Evolutionary conservation across 1,140 invertebrate genomes (phyloP).

Genomic region (Phocides pigmalion): DNA sequence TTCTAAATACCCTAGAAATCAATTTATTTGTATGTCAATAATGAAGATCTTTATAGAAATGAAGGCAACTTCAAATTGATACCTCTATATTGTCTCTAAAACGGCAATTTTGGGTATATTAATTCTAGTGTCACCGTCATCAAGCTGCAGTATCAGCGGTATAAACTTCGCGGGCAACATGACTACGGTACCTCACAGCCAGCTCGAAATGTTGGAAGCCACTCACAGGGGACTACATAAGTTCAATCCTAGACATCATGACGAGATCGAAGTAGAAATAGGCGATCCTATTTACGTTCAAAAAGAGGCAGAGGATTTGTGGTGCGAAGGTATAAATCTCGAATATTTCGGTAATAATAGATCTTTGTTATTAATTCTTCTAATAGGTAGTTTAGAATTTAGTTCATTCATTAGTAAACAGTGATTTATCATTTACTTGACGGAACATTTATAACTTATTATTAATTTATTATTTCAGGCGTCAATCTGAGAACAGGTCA

Average conservation of each 20-base stretch:
- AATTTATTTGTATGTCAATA: too few species aligned
- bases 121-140: conserved; percentile 74
- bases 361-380: too few species aligned
- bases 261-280: conserved; percentile 98
- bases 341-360: too few species aligned
- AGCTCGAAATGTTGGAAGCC: conserved; percentile 95
- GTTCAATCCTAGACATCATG: conserved; percentile 96
- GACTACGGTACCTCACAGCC: conserved; percentile 89
- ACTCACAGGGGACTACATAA: conserved; percentile 98
- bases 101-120: neutral
- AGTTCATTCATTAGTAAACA: too few species aligned
- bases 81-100: neutral
- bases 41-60: too few species aligned
- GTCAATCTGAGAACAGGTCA: conserved; percentile 96
- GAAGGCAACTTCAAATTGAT: too few species aligned
- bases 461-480: too few species aligned
- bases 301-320: conserved; percentile 97
- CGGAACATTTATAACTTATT: too few species aligned
- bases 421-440: too few species aligned
- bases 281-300: conserved; percentile 98
- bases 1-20: too few species aligned
- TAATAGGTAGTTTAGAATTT: too few species aligned
- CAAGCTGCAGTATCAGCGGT: conserved; percentile 82
- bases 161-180: conserved; percentile 82
- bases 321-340: conserved; percentile 93